Conservation (phyloP, 2,113 vertebrate species). For the Lepidothrix coronata region DNA sequence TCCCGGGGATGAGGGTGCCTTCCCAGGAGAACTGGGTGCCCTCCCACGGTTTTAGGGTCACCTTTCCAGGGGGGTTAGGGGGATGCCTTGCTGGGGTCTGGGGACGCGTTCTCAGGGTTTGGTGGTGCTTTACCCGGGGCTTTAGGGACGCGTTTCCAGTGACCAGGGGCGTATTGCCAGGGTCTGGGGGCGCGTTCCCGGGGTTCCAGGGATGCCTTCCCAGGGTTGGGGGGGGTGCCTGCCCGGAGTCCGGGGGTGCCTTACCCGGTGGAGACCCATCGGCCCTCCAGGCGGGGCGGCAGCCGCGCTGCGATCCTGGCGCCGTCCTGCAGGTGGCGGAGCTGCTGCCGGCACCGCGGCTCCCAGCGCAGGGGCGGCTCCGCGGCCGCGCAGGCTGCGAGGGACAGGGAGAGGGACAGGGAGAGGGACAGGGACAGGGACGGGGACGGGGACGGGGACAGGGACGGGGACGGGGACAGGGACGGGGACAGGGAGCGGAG, state of each 20-base stretch:
- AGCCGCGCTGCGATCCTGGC: conserved; percentile 70
- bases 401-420: no score
- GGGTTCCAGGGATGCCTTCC: neutral
- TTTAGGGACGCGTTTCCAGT: no score
- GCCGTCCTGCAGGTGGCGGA: conserved; percentile 77
- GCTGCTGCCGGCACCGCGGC: conserved; percentile 76
- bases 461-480: neutral
- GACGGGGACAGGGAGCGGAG: neutral
- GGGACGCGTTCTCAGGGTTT: neutral
- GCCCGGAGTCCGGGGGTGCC: neutral
- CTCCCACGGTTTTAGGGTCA: neutral
- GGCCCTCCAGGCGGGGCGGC: conserved; percentile 82
- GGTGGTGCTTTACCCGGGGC: neutral
- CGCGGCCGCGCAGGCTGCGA: conserved; percentile 36
- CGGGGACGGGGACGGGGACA: no score
- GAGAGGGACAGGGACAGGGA: neutral
- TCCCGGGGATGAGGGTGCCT: neutral
- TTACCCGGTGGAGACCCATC: conserved; percentile 89
- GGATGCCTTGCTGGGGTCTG: neutral
- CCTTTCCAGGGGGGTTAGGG: neutral
- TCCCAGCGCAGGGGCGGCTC: conserved; percentile 69
- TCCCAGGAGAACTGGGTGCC: neutral
- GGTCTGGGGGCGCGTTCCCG: neutral
- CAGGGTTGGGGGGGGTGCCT: no score
- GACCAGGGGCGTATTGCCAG: no score